Percentiles rank a stretch among this genome's conserved stretches.
Evolutionary conservation across 2,113 vertebrate species (phyloP).

Genomic region (Anolis carolinensis): DNA sequence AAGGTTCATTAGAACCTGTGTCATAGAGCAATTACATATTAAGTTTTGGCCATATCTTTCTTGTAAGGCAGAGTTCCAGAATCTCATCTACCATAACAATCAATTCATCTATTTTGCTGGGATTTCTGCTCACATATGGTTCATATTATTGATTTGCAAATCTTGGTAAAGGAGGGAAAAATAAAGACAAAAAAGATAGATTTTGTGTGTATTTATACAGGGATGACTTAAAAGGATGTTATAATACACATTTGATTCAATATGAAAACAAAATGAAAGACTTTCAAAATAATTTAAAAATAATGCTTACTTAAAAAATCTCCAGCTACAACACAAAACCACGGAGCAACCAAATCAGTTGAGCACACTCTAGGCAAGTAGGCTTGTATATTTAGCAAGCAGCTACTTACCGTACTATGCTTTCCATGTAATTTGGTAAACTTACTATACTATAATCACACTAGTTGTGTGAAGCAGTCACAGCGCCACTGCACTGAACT

Average conservation of each 20-base stretch:
- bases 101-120: neutral
- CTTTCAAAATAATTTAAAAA: neutral
- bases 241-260: neutral
- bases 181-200: neutral
- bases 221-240: neutral
- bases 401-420: neutral
- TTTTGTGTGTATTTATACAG: neutral
- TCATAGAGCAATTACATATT: constrained; percentile 14
- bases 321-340: neutral
- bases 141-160: neutral
- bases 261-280: neutral
- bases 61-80: neutral
- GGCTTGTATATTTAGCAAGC: neutral
- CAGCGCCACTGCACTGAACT: neutral
- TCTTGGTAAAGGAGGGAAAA: neutral
- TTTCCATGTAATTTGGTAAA: too few relatives aligned
- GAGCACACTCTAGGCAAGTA: too few relatives aligned
- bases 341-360: neutral
- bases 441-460: neutral
- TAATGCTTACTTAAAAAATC: neutral
- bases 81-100: neutral
- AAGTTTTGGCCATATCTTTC: neutral
- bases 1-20: neutral
- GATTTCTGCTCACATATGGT: neutral
- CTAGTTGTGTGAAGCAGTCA: neutral